Percentiles rank a stretch among this genome's conserved stretches.
phyloP scores from a whole-genome alignment of 1,140 invertebrate species.

The Choristoneura fumiferana region DNA sequence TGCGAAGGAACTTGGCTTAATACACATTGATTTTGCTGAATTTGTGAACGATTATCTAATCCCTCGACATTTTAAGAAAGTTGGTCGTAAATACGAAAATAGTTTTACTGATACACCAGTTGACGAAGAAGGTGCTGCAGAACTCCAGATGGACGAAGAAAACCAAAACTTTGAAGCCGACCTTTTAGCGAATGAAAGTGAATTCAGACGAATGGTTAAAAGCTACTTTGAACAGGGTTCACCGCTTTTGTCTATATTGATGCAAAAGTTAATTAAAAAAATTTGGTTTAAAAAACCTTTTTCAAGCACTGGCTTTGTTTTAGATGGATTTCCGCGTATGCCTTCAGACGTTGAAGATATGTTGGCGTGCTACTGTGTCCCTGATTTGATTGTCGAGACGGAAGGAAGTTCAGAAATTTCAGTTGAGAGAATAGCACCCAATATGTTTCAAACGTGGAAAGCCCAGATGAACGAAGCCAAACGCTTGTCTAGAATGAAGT shows the following conservation, averaged over 20 bases:
- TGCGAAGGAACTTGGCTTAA: conserved; percentile 76
- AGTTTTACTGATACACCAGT: conserved; percentile 46
- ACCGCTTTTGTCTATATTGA: conserved; percentile 51
- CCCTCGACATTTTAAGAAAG: conserved; percentile 62
- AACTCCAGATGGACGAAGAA: conserved; percentile 55
- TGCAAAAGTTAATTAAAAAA: conserved; percentile 63
- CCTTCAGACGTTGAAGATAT: conserved; percentile 74
- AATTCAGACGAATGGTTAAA: conserved; percentile 50
- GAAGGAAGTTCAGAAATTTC: conserved; percentile 48
- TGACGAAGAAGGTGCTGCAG: conserved; percentile 48
- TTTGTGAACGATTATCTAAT: conserved; percentile 53
- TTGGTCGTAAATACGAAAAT: conserved; percentile 60
- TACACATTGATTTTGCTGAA: conserved; percentile 72
- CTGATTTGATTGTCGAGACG: conserved; percentile 78
- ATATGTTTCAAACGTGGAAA: conserved; percentile 67
- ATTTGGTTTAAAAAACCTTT: conserved; percentile 76
- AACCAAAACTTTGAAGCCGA: conserved; percentile 42
- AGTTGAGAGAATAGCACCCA: conserved; percentile 52
- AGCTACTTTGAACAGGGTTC: conserved; percentile 70
- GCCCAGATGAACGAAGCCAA: conserved; percentile 50
- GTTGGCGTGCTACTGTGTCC: conserved; percentile 69
- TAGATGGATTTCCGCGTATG: conserved; percentile 79
- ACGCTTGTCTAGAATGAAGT: conserved; percentile 39
- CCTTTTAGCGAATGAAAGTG: conserved; percentile 53
- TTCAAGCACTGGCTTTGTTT: conserved; percentile 68